Base-by-base conservation (phyloP, 2,797 vertebrate species). In the Arnoldichthys spilopterus region DNA sequence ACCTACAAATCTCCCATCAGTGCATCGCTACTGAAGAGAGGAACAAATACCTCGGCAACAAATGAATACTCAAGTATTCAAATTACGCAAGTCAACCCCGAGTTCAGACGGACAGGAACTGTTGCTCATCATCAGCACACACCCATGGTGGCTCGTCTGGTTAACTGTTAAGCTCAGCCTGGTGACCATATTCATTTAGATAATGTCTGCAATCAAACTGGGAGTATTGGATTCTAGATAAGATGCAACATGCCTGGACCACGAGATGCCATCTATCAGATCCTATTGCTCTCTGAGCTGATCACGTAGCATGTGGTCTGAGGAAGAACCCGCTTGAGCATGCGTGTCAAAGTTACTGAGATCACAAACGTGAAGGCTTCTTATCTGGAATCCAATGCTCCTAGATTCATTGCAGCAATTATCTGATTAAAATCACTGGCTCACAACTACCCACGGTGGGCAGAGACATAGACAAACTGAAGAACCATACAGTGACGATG, bases 131-230 rank as follows among this genome's bases (percentile, higher is more conserved):
- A 15, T 63, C 61, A 18, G 34, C 15, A 40, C 9, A 13, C 20
- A 22, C 20, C 34, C 62, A 20, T 15, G 6, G 22, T n/a, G 9
- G 1, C 34, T 1, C 9, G 7, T n/a, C 16, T 20, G 61, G 20
- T 34, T 28, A 59, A 59, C 22, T 3, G 15, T 37, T 15, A 49
- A 51, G 62, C 32, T 58, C 30, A 32, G 43, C 43, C 40, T 3
- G 30, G 47, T 73, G 37, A 32, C 47, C 47, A 30, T 61, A 74
- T 49, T 74, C 53, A 34, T 24, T 13, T 3, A 20, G 26, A 78
- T 59, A 43, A 30, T 63, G 40, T 18, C 20, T 15, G 22, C 34
- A 47, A 43, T 74, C 18, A 68, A 68, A 43, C 43, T 51, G 40
- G 30, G 54, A 6, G 13, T 43, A 53, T 51, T 62, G 15, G 32